Percentiles rank a stretch among this genome's conserved stretches.
phyloP scores from a whole-genome alignment of 37 sponge, comb jelly and placozoan species.

The Mnemiopsis leidyi region DNA sequence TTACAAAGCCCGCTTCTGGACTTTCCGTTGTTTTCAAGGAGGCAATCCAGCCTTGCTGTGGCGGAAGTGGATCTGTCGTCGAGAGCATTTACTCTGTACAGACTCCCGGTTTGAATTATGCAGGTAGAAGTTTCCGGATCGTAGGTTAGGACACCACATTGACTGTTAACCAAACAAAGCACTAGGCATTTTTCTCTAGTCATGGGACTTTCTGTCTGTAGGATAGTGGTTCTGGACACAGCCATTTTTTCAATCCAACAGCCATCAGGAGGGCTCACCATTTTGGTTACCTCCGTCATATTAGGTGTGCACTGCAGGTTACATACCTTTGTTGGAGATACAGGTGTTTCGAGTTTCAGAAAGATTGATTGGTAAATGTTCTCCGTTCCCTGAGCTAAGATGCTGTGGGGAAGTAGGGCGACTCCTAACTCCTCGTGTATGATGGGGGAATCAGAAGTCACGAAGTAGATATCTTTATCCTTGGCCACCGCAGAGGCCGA shows the following conservation, averaged over 20 bases:
- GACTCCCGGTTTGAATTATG: background rate
- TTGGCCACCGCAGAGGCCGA: too few species aligned
- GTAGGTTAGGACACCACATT: background rate
- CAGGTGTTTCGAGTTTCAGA: background rate
- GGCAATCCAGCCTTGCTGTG: conserved; percentile 11
- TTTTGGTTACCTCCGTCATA: background rate
- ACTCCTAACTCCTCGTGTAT: conserved; percentile 23
- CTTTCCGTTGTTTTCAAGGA: background rate
- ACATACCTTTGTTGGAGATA: background rate
- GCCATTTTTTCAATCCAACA: background rate
- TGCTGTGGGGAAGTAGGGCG: background rate
- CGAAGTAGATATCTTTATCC: background rate
- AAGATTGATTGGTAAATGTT: conserved; percentile 3
- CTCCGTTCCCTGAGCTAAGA: background rate
- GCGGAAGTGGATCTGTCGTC: background rate
- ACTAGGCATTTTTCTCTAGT: background rate
- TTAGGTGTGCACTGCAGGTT: background rate
- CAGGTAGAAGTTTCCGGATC: background rate
- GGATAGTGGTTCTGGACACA: background rate
- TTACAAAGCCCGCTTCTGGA: background rate
- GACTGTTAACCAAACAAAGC: background rate
- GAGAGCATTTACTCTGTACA: background rate
- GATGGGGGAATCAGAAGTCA: background rate
- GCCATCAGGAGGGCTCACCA: background rate
- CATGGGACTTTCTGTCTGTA: background rate